Base-by-base conservation (phyloP, 2,797 vertebrate genomes). In the Premnoplex brunnescens region DNA sequence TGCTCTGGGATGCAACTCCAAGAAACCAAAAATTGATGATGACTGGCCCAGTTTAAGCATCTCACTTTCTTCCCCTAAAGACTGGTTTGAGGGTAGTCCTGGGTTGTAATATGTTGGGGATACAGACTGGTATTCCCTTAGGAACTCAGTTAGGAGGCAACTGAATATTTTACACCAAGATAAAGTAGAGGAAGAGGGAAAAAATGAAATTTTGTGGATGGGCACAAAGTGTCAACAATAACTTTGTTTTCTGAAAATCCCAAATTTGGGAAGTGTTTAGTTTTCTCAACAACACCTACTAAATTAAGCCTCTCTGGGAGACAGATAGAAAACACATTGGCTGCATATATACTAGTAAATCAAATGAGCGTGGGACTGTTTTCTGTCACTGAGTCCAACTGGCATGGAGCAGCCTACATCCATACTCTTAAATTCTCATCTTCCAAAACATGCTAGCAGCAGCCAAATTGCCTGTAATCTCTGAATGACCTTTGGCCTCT, bases 331-430 rank as follows among this genome's bases (percentile, higher is more conserved):
- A 93, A 63, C 30, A 67, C 41, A 12, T 66, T 95, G 85, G 76
- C 95, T 90, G 28, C 55, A 30, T 84, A 30, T 32, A 59, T 52
- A 32, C 66, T 88, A 84, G 55, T 95, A 96, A 95, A 93, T 96
- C 69, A 95, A 90, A 24, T 30, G 62, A 94, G 55, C 11, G 7
- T 88, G 73, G 76, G 85, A 94, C 88, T 94, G 85, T 88, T 95
- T 95, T 95, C 94, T 94, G 85, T 95, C 88, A 62, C 88, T 27
- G 82, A 90, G 73, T 95, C 95, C 94, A 95, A 94, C 73, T 96
- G 90, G 93, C 93, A 91, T 88, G 73, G 59, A 95, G 26, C 62
- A 90, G 54, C 36, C 52, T 90, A 48, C 55, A 78, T 73, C 91
- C 83, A 84, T 75, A 49, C n/a, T 93, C 76, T 73, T 89, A 84